Base-by-base conservation (phyloP, 2,113 vertebrate species). In the Oophaga pumilio region DNA sequence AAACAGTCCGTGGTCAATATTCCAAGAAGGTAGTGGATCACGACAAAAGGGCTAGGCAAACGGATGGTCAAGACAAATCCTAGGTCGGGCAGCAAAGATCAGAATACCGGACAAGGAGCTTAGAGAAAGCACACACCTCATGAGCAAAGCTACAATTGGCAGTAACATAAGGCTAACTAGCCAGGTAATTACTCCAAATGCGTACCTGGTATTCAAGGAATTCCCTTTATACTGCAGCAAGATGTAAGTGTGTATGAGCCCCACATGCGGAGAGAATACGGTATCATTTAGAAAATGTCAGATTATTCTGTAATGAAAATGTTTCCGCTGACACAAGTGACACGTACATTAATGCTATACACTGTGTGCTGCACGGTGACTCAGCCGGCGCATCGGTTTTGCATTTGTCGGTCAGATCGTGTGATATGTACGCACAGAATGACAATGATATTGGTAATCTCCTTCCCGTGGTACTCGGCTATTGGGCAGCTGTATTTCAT, bases 391-490 rank as follows among this genome's bases (percentile, higher is more conserved):
- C 13, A 77, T 77, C 49, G 24, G 2, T 53, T 3, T 24, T 52
- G 50, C 49, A 22, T 76, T 52, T n/a, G 8, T 50, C 20, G 43
- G 43, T 52, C 43, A 59, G n/a, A 57, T 57, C 14, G 13, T 79
- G 76, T 17, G 76, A 79, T 60, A 18, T 12, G 24, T 80, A 60
- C 60, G 26, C 77, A 6, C 56, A 80, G 56, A 18, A 80, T 80
- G 10, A 59, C 56, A 80, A 60, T 80, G 24, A 60, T 80, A 80
- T 11, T 26, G 76, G 20, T 80, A 59, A 60, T 80, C 77, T 80
- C 56, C 53, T 80, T 80, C 24, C 24, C 59, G 24, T 60, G 33
- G 53, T 33, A 33, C 33, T 80, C 33, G 4, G 77, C 24, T 80
- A 12, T 57, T 80, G 77, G 77, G 14, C 77, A 60, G 77, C 53